Base-by-base conservation (phyloP, 2,888 invertebrate species). In the Asteroscopus sphinx region DNA sequence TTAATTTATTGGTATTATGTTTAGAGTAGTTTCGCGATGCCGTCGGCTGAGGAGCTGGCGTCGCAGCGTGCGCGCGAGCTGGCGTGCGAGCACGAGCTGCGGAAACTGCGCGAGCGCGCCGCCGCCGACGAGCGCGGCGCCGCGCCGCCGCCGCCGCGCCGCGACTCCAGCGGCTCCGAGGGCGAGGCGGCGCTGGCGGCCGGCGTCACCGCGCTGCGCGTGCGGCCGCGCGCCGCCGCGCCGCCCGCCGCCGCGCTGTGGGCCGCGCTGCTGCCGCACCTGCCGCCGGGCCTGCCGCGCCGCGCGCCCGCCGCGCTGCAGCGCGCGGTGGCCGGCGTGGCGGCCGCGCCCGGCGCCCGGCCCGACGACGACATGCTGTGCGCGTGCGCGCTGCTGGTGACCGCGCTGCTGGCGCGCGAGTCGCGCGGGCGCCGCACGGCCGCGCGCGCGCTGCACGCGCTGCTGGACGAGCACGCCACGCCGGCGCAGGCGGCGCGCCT, bases 151-250 rank as follows among this genome's bases (percentile, higher is more conserved):
- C 44, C 41, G 51, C 64, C 6, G 49, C 77, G 52, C 65, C 65
- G 75, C 35, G 82, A 83, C 70, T 82, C 85, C 30, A 80, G 81
- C 61, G 75, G 83, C 39, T 83, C 85, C 1, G 84, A 85, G 68
- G 74, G 76, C 54, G 85, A 83, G 64, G 77, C 70, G 21, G 72
- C 64, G 67, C 74, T 81, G 51, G 79, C 77, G 47, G 78, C 73
- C 15, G 80, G 76, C 15, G 78, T 73, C 56, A 42, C 40, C 44
- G 74, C 71, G 48, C 73, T 79, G 48, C 47, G 44, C 16, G 76
- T 72, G 64, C 37, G 32, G 39, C 35, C 33, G 9, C 28, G 25
- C 45, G 52, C 52, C 33, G 44, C 47, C 16, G 37, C 35, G 12
- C 15, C 25, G 15, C 47, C 39, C 40, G 35, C 44, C 41, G 33